phyloP scores from a whole-genome alignment of 2,797 vertebrate species.

The Eupleurogrammus muticus region DNA sequence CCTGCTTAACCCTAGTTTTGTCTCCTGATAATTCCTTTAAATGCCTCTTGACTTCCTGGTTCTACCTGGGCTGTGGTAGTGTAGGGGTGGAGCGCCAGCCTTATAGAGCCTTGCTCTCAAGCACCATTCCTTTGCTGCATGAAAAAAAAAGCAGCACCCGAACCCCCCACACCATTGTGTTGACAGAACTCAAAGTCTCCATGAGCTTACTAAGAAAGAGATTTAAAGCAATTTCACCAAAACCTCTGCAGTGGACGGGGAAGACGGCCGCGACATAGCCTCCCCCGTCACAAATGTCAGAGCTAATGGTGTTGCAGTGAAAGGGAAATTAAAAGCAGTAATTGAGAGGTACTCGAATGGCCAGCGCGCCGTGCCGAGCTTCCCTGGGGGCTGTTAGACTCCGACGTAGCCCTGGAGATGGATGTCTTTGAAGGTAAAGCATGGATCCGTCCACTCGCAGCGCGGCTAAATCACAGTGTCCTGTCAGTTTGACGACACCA shows the following conservation, averaged over 20 bases:
- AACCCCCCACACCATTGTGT: too few species aligned
- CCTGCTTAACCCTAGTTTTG: too few species aligned
- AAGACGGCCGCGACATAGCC: conserved; percentile 33
- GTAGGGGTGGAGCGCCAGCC: too few species aligned
- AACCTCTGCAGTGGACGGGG: conserved; percentile 5
- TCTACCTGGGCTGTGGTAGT: too few species aligned
- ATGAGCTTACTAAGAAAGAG: conserved; percentile 10
- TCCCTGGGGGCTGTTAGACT: conserved; percentile 61
- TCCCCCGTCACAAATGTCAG: conserved; percentile 55
- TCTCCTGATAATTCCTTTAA: too few species aligned
- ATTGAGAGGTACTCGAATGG: conserved; percentile 72
- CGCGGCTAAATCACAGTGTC: conserved; percentile 72
- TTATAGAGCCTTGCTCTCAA: too few species aligned
- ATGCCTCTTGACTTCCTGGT: too few species aligned
- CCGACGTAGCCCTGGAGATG: conserved; percentile 50
- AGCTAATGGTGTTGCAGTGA: conserved; percentile 56
- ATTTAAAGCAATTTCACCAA: not conserved
- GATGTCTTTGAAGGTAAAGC: conserved; percentile 73
- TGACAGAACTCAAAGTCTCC: too few species aligned
- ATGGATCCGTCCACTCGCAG: conserved; percentile 72
- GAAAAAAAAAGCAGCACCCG: too few species aligned
- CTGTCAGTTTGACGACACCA: conserved; percentile 75
- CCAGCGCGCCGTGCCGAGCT: conserved; percentile 65
- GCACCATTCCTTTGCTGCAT: too few species aligned
- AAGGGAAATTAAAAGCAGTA: conserved; percentile 70